Base-by-base conservation (phyloP, 1,140 invertebrate species). In the Micrasema longulum region DNA sequence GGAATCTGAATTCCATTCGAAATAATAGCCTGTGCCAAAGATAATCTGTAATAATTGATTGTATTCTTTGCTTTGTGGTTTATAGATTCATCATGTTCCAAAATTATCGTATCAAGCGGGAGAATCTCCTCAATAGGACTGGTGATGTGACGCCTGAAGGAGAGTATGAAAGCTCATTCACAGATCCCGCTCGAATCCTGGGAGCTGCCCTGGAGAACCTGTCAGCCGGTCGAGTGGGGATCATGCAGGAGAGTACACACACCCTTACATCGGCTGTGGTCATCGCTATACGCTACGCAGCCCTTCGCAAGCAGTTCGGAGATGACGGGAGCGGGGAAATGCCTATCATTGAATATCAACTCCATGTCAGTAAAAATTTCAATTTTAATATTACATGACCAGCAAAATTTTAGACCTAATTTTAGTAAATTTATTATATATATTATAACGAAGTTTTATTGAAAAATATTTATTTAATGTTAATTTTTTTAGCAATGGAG, bases 201-300 rank as follows among this genome's bases (percentile, higher is more conserved):
- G 93, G 93, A 2, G 89, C 92, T 1, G 92, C 92, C 0, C 84
- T 98, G 11, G 96, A 95, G 74, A 92, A 91, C 53, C 85, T 99
- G 43, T 98, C 96, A 0, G 87, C 89, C 41, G 96, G 95, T 10
- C 85, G 95, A 55, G 89, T 94, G 6, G 89, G 87, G 36, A 93
- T 93, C 48, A 88, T 90, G 63, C 87, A 85, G 45, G 92, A 97
- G 78, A 91, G 91, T 74, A 84, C 88, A 6, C 85, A 92, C 84
- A 85, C 94, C 53, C 79, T 95, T 35, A 86, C 88, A 36, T 86
- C 91, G 72, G 93, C 91, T 9, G 80, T 97, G 1, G 88, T 91
- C 0, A 97, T 98, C 74, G 94, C 95, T 0, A 87, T 97, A 16
- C 87, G 97, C 47, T 98, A 99, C 85, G 93, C 95, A 41, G 94